Percentiles rank a stretch among this genome's conserved stretches.
phyloP scores from a whole-genome alignment of 2,888 invertebrate genomes.

The Zelleria hepariella region DNA sequence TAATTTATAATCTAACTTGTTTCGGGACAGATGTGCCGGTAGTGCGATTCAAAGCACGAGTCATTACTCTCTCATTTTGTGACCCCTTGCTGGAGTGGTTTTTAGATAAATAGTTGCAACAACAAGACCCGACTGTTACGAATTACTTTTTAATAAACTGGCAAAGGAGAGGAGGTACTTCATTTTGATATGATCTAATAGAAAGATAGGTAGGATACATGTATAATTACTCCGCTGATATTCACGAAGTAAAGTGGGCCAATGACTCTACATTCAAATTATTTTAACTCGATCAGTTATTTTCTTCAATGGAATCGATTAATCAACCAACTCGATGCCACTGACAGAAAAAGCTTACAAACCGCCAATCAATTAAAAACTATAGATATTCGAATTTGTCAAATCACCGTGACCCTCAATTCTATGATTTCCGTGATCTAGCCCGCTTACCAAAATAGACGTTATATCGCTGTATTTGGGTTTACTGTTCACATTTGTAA shows the following conservation, averaged over 20 bases:
- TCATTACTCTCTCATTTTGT: constrained; percentile 46
- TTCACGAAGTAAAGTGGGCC: too few relatives aligned
- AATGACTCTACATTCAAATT: too few relatives aligned
- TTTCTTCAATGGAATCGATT: constrained; percentile 29
- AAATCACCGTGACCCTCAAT: constrained; percentile 45
- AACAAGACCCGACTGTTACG: neutral
- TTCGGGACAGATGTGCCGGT: constrained; percentile 44
- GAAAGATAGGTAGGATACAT: too few relatives aligned
- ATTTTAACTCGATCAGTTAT: too few relatives aligned
- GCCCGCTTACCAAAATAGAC: neutral
- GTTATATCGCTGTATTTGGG: neutral
- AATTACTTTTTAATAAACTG: neutral
- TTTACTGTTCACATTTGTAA: too few relatives aligned
- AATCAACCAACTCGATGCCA: constrained; percentile 38
- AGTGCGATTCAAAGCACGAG: constrained; percentile 33
- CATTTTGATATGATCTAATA: too few relatives aligned
- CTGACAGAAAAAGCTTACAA: constrained; percentile 27
- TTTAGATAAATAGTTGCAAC: constrained; percentile 9
- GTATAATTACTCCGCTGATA: too few relatives aligned
- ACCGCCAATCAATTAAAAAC: constrained; percentile 45
- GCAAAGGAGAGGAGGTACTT: too few relatives aligned
- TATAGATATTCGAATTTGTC: constrained; percentile 46
- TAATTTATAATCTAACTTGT: neutral
- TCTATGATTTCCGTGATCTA: constrained; percentile 31
- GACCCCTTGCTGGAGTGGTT: constrained; percentile 18